Evolutionary conservation across 64 coral and sea anemone species (phyloP).

Genomic region (Pocillopora damicornis): DNA sequence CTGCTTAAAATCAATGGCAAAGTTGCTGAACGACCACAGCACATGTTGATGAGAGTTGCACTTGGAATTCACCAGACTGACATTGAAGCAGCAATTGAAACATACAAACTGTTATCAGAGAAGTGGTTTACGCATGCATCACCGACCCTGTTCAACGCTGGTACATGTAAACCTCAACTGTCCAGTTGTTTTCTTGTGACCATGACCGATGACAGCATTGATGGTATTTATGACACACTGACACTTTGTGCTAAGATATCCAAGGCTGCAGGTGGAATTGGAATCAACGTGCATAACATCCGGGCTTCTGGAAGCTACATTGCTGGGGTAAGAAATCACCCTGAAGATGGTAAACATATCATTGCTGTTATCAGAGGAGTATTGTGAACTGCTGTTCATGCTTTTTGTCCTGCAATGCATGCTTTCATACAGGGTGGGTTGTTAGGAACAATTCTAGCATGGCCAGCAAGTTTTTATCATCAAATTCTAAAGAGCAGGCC

Average conservation of each 20-base stretch:
- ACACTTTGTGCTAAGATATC: conserved; percentile 90
- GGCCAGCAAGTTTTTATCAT: too few species aligned
- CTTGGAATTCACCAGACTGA: conserved; percentile 87
- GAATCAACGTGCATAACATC: conserved; percentile 86
- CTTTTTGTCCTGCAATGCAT: too few species aligned
- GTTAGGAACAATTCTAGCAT: too few species aligned
- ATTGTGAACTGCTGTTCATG: too few species aligned
- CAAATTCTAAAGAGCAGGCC: too few species aligned
- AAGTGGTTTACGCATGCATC: conserved; percentile 96
- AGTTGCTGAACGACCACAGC: conserved; percentile 82
- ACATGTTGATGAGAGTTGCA: conserved; percentile 94
- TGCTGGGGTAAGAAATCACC: conserved; percentile 60
- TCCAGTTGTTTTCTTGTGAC: conserved; percentile 89
- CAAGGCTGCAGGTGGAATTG: conserved; percentile 92
- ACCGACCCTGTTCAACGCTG: conserved; percentile 92
- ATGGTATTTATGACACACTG: conserved; percentile 92
- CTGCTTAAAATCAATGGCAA: conserved; percentile 86
- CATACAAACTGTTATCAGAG: conserved; percentile 82
- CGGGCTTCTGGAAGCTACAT: conserved; percentile 87
- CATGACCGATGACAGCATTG: conserved; percentile 92
- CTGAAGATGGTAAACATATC: background rate
- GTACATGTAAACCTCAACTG: conserved; percentile 76
- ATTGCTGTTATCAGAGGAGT: too few species aligned
- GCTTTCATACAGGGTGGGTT: too few species aligned
- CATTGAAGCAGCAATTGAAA: conserved; percentile 88